A percentile compares a stretch with the other conserved stretches of the same genome.
These are phyloP conservation scores for Erethizon dorsatum DNA, from an alignment of 2,797 vertebrate species.

Conservation along the genomic window DNA sequence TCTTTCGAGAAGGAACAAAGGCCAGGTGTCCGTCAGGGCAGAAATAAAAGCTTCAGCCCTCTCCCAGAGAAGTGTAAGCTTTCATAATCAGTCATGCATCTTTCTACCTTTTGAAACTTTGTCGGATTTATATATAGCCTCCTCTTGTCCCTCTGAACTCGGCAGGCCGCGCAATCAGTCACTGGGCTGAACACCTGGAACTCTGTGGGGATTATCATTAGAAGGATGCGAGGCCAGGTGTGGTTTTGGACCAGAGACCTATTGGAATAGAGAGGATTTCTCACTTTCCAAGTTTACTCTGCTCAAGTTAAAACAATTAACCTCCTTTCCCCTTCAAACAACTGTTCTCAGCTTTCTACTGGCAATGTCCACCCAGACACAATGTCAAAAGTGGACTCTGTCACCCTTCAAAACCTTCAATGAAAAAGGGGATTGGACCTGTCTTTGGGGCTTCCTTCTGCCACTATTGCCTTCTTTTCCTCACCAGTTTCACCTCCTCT, in stretches of 20 bases:
- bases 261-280: conserved; percentile 77
- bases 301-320: conserved; percentile 85
- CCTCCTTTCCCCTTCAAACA: conserved; percentile 87
- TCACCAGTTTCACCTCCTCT: background rate
- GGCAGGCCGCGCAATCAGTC: conserved; percentile 80
- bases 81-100: conserved; percentile 42
- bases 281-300: conserved; percentile 84
- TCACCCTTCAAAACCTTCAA: background rate
- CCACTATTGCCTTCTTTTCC: too few species aligned
- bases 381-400: background rate
- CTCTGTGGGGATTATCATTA: conserved; percentile 87
- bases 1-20: conserved; percentile 69
- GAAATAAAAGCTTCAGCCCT: background rate
- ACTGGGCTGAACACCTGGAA: conserved; percentile 86
- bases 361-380: conserved; percentile 9
- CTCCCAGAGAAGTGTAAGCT: background rate
- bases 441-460: background rate
- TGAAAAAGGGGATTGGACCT: fast-evolving
- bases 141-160: conserved; percentile 82
- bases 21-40: background rate
- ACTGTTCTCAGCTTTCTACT: conserved; percentile 69
- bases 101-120: conserved; percentile 73
- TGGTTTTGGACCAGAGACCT: conserved; percentile 84
- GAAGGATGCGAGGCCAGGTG: conserved; percentile 84
- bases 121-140: conserved; percentile 81